phyloP scores from a whole-genome alignment of 2,888 invertebrate genomes.

The Aphrophora alni region DNA sequence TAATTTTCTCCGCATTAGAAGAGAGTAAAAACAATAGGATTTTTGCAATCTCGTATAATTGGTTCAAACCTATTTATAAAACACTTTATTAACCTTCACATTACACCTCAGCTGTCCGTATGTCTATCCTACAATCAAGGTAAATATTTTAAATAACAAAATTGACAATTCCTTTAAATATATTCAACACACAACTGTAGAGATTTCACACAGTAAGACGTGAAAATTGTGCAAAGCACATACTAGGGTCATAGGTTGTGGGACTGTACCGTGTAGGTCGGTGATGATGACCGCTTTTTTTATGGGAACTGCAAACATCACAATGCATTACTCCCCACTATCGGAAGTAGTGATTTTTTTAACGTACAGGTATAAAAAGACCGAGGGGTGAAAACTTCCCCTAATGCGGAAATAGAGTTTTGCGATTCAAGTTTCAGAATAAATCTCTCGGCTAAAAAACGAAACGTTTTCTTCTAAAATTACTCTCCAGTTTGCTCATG shows the following conservation, averaged over 20 bases:
- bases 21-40: too few relatives aligned
- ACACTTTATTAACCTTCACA: too few relatives aligned
- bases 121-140: background rate
- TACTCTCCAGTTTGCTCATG: background rate
- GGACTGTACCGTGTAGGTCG: background rate
- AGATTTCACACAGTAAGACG: background rate
- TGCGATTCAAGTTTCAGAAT: slow-evolving; percentile 2
- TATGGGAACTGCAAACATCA: background rate
- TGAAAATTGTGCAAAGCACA: background rate
- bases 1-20: too few relatives aligned
- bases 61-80: too few relatives aligned
- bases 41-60: too few relatives aligned
- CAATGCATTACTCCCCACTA: background rate
- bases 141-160: background rate
- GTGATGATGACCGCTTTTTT: background rate
- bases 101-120: background rate
- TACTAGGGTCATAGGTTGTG: background rate
- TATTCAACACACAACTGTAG: background rate
- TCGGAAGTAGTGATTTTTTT: slow-evolving; percentile 1
- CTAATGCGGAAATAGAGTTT: background rate
- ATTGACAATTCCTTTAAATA: background rate
- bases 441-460: background rate
- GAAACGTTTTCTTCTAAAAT: background rate
- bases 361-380: slow-evolving; percentile 5
- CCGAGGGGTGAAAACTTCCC: background rate